Evolutionary conservation across 2,888 invertebrate species (phyloP).

Genomic region (Gandaritis pyraliata): DNA sequence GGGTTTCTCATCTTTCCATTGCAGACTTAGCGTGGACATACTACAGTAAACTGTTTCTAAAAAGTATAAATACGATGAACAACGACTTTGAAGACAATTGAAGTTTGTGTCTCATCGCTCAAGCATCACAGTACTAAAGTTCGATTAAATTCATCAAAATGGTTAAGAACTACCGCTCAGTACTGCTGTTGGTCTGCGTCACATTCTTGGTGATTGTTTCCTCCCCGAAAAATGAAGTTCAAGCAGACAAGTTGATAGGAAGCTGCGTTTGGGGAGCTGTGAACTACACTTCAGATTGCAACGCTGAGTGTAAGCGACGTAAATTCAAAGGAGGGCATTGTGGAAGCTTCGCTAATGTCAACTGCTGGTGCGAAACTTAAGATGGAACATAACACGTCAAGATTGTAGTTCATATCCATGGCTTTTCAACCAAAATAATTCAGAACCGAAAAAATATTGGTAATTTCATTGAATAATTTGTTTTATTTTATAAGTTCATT

Average conservation of each 20-base stretch:
- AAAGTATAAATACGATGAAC: background rate
- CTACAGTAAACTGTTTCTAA: too few species aligned
- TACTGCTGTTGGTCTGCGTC: background rate
- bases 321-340: conserved; percentile 2
- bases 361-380: conserved; percentile 6
- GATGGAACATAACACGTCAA: background rate
- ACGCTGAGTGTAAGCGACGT: background rate
- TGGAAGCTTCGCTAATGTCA: conserved; percentile 4
- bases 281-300: conserved; percentile 3
- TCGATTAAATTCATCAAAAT: background rate
- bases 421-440: too few species aligned
- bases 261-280: conserved; percentile 7
- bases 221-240: background rate
- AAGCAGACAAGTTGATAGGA: background rate
- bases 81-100: background rate
- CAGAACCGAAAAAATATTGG: too few species aligned
- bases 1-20: too few species aligned
- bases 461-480: too few species aligned
- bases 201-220: background rate
- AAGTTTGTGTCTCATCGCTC: conserved; percentile 1
- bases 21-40: too few species aligned
- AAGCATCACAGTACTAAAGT: too few species aligned
- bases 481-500: too few species aligned
- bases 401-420: background rate
- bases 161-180: background rate